These are phyloP conservation scores for Buphagus erythrorhynchus DNA, from an alignment of 2,797 vertebrate genomes.

Conservation along the genomic window DNA sequence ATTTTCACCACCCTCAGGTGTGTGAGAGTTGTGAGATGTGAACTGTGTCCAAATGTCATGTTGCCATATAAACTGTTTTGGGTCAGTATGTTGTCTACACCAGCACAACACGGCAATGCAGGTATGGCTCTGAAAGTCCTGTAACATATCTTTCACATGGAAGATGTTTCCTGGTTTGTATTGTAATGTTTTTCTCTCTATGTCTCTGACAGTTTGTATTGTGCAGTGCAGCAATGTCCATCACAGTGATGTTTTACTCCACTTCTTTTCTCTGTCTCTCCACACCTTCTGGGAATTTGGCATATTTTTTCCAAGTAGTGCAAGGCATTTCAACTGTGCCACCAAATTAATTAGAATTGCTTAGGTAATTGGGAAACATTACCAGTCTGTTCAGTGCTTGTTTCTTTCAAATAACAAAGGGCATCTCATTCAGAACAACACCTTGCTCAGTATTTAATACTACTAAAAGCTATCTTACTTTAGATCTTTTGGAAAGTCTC, in stretches of 20 bases:
- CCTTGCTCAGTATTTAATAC: background rate
- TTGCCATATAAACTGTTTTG: background rate
- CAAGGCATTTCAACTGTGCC: background rate
- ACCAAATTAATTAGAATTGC: background rate
- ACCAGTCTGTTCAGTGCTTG: background rate
- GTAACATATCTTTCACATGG: accelerated
- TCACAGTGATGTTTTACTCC: background rate
- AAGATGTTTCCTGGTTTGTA: background rate
- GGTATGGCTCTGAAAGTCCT: background rate
- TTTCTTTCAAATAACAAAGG: background rate
- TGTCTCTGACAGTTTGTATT: background rate
- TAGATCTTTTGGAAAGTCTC: background rate
- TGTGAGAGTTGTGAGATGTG: background rate
- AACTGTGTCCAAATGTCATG: background rate
- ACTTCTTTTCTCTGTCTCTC: background rate
- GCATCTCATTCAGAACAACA: background rate
- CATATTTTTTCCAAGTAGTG: background rate
- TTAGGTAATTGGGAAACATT: background rate
- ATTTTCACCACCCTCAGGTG: background rate
- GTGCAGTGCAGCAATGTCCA: background rate
- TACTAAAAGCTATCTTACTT: background rate
- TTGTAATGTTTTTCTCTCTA: background rate
- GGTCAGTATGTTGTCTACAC: background rate
- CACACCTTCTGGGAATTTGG: background rate
- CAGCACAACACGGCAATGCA: background rate